These are phyloP conservation scores for Prolemur simus DNA, from an alignment of 2,113 vertebrate genomes.

Conservation along the genomic window DNA sequence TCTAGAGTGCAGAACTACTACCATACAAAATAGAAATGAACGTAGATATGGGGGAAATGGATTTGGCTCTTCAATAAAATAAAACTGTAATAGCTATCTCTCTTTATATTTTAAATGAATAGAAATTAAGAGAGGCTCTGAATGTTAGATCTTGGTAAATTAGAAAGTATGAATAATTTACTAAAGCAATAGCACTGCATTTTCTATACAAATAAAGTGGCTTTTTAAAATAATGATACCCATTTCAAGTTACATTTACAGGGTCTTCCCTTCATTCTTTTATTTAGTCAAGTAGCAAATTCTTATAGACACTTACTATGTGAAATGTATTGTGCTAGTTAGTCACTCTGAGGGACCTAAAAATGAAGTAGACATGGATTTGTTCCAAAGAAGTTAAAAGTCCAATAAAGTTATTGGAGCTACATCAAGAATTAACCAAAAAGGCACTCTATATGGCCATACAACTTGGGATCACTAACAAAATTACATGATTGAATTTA, in stretches of 20 bases:
- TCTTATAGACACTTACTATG: background rate
- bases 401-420: background rate
- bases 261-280: background rate
- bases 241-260: conserved; percentile 12
- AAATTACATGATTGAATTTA: conserved; percentile 10
- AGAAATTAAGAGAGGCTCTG: conserved; percentile 38
- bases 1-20: conserved; percentile 38
- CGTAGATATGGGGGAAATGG: conserved; percentile 58
- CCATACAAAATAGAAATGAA: conserved; percentile 62
- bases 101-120: conserved; percentile 59
- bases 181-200: conserved; percentile 23
- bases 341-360: background rate
- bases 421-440: background rate
- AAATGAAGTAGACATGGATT: background rate
- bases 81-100: conserved; percentile 54
- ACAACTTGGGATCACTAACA: background rate
- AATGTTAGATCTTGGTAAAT: conserved; percentile 49
- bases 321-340: background rate
- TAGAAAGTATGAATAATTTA: conserved; percentile 59
- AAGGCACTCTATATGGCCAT: background rate
- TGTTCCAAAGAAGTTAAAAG: background rate
- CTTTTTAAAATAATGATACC: background rate
- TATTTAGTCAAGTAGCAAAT: background rate
- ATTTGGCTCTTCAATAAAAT: conserved; percentile 64
- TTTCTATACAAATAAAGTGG: conserved; percentile 39